Percentiles rank a stretch among this genome's conserved stretches.
Conservation (phyloP, 2,797 vertebrate genomes). For the Pampus argenteus region DNA sequence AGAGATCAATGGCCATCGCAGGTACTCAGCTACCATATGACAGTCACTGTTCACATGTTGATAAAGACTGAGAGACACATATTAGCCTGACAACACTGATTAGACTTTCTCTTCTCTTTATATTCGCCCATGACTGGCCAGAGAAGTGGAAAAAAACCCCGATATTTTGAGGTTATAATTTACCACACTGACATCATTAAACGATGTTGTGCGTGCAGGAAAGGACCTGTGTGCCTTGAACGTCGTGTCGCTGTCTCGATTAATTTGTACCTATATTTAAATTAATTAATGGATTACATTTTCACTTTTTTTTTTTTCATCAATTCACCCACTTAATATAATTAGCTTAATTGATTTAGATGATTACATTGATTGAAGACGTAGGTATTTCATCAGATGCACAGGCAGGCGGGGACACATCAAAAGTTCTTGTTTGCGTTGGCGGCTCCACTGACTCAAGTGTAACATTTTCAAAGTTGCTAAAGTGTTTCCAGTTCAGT, state of each 20-base stretch:
- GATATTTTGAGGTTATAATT: not conserved
- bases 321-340: not conserved
- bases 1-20: slow-evolving; percentile 56
- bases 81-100: slow-evolving; percentile 35
- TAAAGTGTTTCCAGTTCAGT: not conserved
- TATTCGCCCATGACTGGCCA: not conserved
- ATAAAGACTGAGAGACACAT: slow-evolving; percentile 48
- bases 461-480: not conserved
- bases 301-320: no score
- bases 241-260: not conserved
- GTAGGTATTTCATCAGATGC: not conserved
- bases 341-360: not conserved
- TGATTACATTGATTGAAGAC: not conserved
- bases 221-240: not conserved
- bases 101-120: slow-evolving; percentile 1
- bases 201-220: not conserved
- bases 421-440: not conserved
- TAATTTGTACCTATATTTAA: not conserved
- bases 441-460: not conserved
- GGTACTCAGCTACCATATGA: slow-evolving; percentile 53
- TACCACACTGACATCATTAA: slow-evolving; percentile 7
- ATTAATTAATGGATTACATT: not conserved
- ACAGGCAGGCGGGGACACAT: no score
- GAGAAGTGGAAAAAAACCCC: not conserved
- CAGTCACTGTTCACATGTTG: slow-evolving; percentile 52